A percentile compares a stretch with the other conserved stretches of the same genome.
Evolutionary conservation across 37 sponge, comb jelly and placozoan genomes (phyloP).

Genomic region (Halisarca cf. caerulea): DNA sequence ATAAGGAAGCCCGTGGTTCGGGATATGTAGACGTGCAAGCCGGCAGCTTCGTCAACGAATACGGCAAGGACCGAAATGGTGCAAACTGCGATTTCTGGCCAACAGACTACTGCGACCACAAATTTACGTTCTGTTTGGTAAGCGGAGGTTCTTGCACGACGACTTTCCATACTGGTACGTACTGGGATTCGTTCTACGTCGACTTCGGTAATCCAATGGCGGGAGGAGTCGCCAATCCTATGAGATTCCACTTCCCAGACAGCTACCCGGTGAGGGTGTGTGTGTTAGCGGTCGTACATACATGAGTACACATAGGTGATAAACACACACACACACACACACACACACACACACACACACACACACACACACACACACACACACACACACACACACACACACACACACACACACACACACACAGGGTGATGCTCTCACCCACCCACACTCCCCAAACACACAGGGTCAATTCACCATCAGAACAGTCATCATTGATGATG

Average conservation of each 20-base stretch:
- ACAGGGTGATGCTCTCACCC: no score
- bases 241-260: constrained; percentile 35
- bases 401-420: no score
- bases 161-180: not conserved
- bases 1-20: no score
- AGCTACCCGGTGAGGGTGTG: not conserved
- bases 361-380: no score
- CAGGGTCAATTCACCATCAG: constrained; percentile 49
- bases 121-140: not conserved
- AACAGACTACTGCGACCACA: not conserved
- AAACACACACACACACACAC: no score
- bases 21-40: no score
- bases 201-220: constrained; percentile 2
- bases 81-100: not conserved
- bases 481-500: not conserved
- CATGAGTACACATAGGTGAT: no score
- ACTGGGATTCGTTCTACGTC: not conserved
- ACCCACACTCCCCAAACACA: no score
- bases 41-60: not conserved
- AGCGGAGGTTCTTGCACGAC: not conserved
- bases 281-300: not conserved
- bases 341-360: no score
- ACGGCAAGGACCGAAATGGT: constrained; percentile 1
- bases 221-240: constrained; percentile 53
- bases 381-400: not conserved